Percentiles rank a stretch among this genome's conserved stretches.
phyloP scores from a whole-genome alignment of 2,888 invertebrate genomes.

The Erebia palarica region DNA sequence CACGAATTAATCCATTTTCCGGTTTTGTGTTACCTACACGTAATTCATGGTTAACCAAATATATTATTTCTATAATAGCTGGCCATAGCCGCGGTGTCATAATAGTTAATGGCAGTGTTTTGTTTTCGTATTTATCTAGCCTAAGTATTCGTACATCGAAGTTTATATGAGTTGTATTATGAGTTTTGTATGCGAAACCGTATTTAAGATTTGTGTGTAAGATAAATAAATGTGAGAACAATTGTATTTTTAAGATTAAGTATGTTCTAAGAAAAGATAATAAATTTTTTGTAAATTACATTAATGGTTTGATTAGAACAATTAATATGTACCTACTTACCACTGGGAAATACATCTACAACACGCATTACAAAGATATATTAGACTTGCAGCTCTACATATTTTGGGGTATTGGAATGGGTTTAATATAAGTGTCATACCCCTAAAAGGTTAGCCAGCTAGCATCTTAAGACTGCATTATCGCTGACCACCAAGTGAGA shows the following conservation, averaged over 20 bases:
- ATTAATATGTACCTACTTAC: no score
- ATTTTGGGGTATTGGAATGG: no score
- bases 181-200: background rate
- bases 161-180: constrained; percentile 2
- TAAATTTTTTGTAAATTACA: constrained; percentile 4
- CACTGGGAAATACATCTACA: no score
- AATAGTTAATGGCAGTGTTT: constrained; percentile 13
- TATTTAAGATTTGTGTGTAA: background rate
- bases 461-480: no score
- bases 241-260: constrained; percentile 1
- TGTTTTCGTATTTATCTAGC: background rate
- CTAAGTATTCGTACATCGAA: background rate
- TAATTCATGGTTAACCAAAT: constrained; percentile 34
- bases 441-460: no score
- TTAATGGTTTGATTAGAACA: no score
- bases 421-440: no score
- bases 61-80: constrained; percentile 29
- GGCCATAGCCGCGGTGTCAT: constrained; percentile 37
- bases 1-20: constrained; percentile 34
- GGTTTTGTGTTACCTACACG: constrained; percentile 24
- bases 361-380: no score
- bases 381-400: no score
- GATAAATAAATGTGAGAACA: background rate
- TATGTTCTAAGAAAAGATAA: background rate
- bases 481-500: no score